Evolutionary conservation across 2,888 invertebrate species (phyloP).

Genomic region (Pyrgus malvae): DNA sequence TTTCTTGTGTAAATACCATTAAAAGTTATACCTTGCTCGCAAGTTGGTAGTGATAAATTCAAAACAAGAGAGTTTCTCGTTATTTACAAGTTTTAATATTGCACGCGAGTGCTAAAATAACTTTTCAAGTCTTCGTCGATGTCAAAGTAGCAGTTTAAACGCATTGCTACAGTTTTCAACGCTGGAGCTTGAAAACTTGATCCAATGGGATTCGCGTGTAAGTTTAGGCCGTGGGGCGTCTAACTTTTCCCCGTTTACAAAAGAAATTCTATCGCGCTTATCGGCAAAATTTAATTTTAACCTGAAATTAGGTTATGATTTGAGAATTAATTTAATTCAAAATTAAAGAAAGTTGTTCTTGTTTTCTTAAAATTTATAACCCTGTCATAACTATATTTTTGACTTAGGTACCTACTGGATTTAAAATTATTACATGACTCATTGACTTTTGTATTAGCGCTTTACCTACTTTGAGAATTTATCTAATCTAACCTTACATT

Average conservation of each 20-base stretch:
- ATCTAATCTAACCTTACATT: too few relatives aligned
- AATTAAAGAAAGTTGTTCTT: too few relatives aligned
- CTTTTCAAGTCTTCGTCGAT: conserved; percentile 21
- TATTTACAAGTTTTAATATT: conserved; percentile 19
- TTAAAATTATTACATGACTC: too few relatives aligned
- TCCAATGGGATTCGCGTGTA: conserved; percentile 19
- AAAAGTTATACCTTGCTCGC: conserved; percentile 14
- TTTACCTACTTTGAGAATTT: too few relatives aligned
- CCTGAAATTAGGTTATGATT: too few relatives aligned
- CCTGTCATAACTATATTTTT: too few relatives aligned
- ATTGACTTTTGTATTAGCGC: too few relatives aligned
- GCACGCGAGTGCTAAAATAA: conserved; percentile 18
- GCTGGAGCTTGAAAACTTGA: conserved; percentile 8
- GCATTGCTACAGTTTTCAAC: conserved; percentile 16
- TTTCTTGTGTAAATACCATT: conserved; percentile 8
- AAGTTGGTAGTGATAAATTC: conserved; percentile 19
- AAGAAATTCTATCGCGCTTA: too few relatives aligned
- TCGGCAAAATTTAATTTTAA: too few relatives aligned
- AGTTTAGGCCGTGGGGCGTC: neutral
- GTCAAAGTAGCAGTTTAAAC: conserved; percentile 13
- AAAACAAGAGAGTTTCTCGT: conserved; percentile 9
- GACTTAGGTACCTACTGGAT: too few relatives aligned
- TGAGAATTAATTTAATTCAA: too few relatives aligned
- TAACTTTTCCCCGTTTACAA: neutral
- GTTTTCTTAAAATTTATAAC: too few relatives aligned